Evolutionary conservation across 2,797 vertebrate species (phyloP).

Genomic region (Alauda arvensis): DNA sequence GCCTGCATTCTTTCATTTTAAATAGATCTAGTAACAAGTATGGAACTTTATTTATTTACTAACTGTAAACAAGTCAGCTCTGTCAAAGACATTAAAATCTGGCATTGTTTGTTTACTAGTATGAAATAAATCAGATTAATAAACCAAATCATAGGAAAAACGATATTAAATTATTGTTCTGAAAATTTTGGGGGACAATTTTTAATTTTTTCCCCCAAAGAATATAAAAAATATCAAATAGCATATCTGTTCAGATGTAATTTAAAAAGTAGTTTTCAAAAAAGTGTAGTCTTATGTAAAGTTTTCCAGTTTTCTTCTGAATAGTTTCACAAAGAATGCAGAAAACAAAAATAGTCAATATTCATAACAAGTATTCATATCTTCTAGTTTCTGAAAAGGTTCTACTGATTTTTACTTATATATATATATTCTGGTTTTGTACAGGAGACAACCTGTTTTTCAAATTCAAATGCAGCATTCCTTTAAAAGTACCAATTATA

Average conservation of each 20-base stretch:
- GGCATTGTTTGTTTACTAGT: neutral
- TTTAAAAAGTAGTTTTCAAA: neutral
- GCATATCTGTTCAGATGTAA: neutral
- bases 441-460: neutral
- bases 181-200: neutral
- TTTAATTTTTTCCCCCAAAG: neutral
- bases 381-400: neutral
- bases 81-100: neutral
- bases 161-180: neutral
- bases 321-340: neutral
- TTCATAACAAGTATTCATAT: neutral
- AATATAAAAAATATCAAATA: neutral
- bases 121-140: neutral
- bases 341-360: neutral
- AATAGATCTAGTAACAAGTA: neutral
- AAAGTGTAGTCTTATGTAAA: neutral
- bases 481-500: neutral
- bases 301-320: neutral
- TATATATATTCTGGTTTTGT: neutral
- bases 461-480: neutral
- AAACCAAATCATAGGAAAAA: neutral
- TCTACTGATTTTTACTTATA: neutral
- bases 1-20: neutral
- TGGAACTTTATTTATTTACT: neutral
- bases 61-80: neutral